Evolutionary conservation across 2,888 invertebrate genomes (phyloP).

Genomic region (Brachylomia viminalis): DNA sequence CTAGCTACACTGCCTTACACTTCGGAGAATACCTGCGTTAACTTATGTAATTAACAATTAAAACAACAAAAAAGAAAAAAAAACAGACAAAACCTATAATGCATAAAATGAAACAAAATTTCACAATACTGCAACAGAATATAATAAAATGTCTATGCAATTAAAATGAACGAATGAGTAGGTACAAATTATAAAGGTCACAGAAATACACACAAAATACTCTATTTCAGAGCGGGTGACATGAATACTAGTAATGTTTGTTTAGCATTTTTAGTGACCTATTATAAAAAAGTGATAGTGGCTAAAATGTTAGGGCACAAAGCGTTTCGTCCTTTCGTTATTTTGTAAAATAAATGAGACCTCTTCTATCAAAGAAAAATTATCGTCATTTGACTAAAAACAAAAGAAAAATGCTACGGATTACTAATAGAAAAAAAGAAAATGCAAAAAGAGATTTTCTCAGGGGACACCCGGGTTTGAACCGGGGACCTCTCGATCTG

Average conservation of each 20-base stretch:
- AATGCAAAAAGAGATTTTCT: slow-evolving; percentile 46
- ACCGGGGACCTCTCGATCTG: slow-evolving; percentile 90
- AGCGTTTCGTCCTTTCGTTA: not conserved
- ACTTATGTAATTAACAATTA: not conserved
- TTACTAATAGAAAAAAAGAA: slow-evolving; percentile 3
- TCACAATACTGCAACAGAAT: too few relatives aligned
- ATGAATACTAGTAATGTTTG: not conserved
- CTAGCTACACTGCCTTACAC: not conserved
- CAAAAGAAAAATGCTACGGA: slow-evolving; percentile 5
- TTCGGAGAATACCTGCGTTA: not conserved
- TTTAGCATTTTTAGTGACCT: too few relatives aligned
- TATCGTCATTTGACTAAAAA: not conserved
- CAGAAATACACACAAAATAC: too few relatives aligned
- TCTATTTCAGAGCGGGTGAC: not conserved
- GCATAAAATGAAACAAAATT: too few relatives aligned
- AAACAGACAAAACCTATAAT: too few relatives aligned
- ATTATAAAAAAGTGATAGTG: not conserved
- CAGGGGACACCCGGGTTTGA: slow-evolving; percentile 90
- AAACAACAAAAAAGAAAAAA: too few relatives aligned
- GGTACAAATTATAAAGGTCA: too few relatives aligned
- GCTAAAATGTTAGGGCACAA: too few relatives aligned
- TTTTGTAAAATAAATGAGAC: not conserved
- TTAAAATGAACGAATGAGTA: too few relatives aligned
- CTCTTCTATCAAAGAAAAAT: fast-evolving
- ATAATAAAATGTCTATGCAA: too few relatives aligned